These are phyloP conservation scores for Emydocephalus ijimae DNA, from an alignment of 2,113 vertebrate species.

Conservation along the genomic window DNA sequence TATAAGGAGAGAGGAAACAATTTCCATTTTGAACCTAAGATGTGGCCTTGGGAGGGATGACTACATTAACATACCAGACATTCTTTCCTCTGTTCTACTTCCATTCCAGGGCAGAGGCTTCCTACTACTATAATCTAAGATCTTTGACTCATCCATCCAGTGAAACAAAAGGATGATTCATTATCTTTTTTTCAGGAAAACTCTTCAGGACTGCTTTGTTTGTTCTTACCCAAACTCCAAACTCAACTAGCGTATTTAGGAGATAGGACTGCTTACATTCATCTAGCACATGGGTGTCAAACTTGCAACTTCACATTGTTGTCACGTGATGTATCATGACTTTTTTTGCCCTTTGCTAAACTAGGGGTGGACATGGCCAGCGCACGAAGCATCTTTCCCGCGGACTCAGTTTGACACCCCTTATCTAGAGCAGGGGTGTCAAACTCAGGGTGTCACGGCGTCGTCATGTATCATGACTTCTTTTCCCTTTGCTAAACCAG, in stretches of 20 bases:
- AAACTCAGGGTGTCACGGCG: no score
- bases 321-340: no score
- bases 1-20: background rate
- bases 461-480: no score
- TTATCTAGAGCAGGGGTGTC: no score
- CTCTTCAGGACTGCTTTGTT: background rate
- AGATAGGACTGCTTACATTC: background rate
- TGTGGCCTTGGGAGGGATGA: background rate
- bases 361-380: no score
- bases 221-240: background rate
- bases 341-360: no score
- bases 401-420: no score
- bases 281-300: background rate
- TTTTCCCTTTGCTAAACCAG: no score
- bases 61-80: background rate
- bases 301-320: no score
- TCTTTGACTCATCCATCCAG: background rate
- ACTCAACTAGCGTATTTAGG: background rate
- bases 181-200: background rate
- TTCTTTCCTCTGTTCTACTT: background rate
- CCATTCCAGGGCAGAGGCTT: background rate
- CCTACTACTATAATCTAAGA: background rate
- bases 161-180: background rate
- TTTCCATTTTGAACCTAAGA: background rate
- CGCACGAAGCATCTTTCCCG: no score